Evolutionary conservation across 2,797 vertebrate species (phyloP), one percentile per base, ranked within the genome.

Genomic region (Mus caroli): DNA sequence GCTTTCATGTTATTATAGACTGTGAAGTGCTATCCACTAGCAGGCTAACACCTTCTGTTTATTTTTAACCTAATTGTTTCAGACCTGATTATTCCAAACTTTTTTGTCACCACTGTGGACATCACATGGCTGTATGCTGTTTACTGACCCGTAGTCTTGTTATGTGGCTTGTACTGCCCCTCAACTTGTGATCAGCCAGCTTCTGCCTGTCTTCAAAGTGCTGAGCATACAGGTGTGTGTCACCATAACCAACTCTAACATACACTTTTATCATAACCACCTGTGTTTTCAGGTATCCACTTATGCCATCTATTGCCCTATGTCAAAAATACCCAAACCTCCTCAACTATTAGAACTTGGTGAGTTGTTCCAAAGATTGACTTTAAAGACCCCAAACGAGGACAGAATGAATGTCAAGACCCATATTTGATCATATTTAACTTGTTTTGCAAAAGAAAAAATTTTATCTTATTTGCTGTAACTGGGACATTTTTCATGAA

Each of bases 1-100:
- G 22, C 60, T 56, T 87, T 78, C 75, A 34, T 3, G 2, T 79
- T 82, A 28, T n/a, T 67, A 20, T 24, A 20, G 22, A 22, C 50
- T 26, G 4, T 67, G 43, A 80, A 62, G 43, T 75, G 28, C 67
- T 54, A 3, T 73, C 37, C 43, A 56, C 79, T 46, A 92, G 22
- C 15, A 56, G 52, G 46, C 71, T 88, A 31, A 3, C 20, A 76
- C 52, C 54, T 13, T 40, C 71, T 67, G 77, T 83, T 91, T 75
- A 60, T 80, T 92, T 94, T 90, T 37, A 92, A 58, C 69, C 62
- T 79, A 92, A 92, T 37, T 90, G 28, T 3, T 78, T 94, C 88
- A 79, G n/a, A 75, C 3, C 31, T 26, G 84, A 94, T 92, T 79
- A 76, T 62, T 54, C 54, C 15, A 6, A 50, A 31, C 20, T 84